Percentiles rank a stretch among this genome's conserved stretches.
These are phyloP conservation scores for Ruditapes philippinarum DNA, from an alignment of 1,140 invertebrate species.

Conservation along the genomic window DNA sequence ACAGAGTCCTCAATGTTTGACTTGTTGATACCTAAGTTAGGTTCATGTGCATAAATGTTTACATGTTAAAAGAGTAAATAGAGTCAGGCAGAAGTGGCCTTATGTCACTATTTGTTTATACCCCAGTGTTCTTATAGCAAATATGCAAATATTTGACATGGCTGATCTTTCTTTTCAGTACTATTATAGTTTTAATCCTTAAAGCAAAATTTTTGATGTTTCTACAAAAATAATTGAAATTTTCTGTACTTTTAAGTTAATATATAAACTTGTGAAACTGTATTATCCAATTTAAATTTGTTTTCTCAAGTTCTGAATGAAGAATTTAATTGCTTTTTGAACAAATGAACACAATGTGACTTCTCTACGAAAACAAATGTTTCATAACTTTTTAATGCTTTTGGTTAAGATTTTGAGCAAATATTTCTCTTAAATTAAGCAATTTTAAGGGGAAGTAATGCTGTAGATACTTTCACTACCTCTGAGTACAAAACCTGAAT, in stretches of 20 bases:
- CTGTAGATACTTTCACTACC: neutral
- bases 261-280: neutral
- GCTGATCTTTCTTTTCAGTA: neutral
- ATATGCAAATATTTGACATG: constrained; percentile 11
- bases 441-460: neutral
- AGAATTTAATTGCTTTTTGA: neutral
- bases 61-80: neutral
- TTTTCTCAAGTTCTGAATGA: neutral
- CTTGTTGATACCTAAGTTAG: no score
- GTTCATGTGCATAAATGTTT: no score
- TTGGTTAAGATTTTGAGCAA: neutral
- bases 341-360: neutral
- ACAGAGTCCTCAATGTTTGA: no score
- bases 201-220: neutral
- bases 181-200: neutral
- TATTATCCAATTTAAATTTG: neutral
- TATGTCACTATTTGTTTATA: constrained; percentile 9
- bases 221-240: neutral
- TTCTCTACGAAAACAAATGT: neutral
- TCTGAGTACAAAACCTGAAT: neutral
- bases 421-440: neutral
- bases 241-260: neutral
- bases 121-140: neutral
- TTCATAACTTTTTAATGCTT: constrained; percentile 3
- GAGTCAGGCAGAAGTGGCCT: neutral